Conservation (phyloP, 2,113 vertebrate species). For the Phodopus roborovskii region DNA sequence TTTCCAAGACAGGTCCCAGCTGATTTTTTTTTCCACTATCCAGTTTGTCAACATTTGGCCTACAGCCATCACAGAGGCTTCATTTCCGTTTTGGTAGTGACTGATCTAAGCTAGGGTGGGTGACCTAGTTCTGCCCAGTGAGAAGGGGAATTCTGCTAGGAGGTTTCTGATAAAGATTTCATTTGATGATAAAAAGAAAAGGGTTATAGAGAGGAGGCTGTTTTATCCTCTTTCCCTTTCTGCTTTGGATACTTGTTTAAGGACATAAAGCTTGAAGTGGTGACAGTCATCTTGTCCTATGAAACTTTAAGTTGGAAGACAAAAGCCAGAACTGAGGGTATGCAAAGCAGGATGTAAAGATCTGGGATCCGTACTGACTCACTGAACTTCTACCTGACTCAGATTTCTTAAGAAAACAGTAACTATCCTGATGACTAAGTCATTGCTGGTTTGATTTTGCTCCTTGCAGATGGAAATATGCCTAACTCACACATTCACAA, state of each 20-base stretch:
- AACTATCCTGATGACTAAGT: not conserved
- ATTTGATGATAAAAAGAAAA: constrained; percentile 28
- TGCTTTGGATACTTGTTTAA: constrained; percentile 17
- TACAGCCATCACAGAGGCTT: constrained; percentile 14
- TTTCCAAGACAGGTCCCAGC: constrained; percentile 6
- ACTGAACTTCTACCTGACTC: not conserved
- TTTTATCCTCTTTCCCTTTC: not conserved
- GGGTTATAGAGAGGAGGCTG: not conserved
- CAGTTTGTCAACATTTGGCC: not conserved
- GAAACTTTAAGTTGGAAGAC: constrained; percentile 11
- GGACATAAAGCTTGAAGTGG: not conserved
- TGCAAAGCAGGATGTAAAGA: not conserved
- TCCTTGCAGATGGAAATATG: constrained; percentile 2
- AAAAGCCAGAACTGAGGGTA: not conserved
- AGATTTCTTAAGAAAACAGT: not conserved
- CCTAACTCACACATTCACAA: not conserved
- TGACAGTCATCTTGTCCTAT: not conserved
- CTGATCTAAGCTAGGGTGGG: constrained; percentile 6
- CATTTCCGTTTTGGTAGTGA: not conserved
- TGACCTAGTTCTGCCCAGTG: not conserved
- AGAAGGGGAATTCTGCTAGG: constrained; percentile 8
- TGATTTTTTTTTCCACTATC: not conserved
- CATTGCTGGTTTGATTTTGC: not conserved
- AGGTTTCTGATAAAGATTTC: constrained; percentile 49
- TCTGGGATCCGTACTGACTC: not conserved